Evolutionary conservation across 2,888 invertebrate genomes (phyloP), one percentile per base, ranked within the genome.

Genomic region (Drosophila nr. perissopoda): DNA sequence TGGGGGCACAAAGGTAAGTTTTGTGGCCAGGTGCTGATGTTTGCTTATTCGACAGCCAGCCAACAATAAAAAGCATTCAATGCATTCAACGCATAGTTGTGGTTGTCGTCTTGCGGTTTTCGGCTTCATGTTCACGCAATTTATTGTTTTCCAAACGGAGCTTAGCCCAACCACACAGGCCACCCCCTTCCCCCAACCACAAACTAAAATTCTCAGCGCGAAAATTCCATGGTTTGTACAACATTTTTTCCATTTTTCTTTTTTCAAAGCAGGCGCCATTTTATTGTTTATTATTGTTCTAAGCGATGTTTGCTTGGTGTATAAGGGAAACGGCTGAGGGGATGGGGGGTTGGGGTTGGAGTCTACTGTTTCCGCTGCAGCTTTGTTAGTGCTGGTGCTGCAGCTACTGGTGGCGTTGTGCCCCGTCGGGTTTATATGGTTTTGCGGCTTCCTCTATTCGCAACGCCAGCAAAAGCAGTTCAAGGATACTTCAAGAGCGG

Each of bases 221-320:
- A 33, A 56, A 69, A 40, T 72, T 61, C 59, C 71, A 64, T 71
- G 57, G 71, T 42, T 49, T 57, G 33, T 42, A 51, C 21, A 65
- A 60, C 42, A 57, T 72, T 54, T 51, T 58, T 60, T 38, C 21
- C 48, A 42, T 49, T 52, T 51, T 49, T 66, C 48, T 6, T 11
- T 27, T 36, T 75, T 78, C 69, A 60, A 76, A 65, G 71, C 71
- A 52, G 59, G 40, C 80, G 61, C 68, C 57, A 60, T 72, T 83
- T 81, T 86, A 82, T 86, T 90, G 89, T 90, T 87, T 90, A 88
- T 88, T 90, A 87, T 87, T 87, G 86, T 87, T 87, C 83, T 88
- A 85, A 88, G 89, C 86, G 65, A 45, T 82, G 90, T 80, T 85
- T 78, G 78, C 69, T 59, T 66, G 82, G 52, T 58, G 70, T 45